A percentile compares a stretch with the other conserved stretches of the same genome.
phyloP scores from a whole-genome alignment of 2,797 vertebrate genomes.

The Tragelaphus eurycerus region DNA sequence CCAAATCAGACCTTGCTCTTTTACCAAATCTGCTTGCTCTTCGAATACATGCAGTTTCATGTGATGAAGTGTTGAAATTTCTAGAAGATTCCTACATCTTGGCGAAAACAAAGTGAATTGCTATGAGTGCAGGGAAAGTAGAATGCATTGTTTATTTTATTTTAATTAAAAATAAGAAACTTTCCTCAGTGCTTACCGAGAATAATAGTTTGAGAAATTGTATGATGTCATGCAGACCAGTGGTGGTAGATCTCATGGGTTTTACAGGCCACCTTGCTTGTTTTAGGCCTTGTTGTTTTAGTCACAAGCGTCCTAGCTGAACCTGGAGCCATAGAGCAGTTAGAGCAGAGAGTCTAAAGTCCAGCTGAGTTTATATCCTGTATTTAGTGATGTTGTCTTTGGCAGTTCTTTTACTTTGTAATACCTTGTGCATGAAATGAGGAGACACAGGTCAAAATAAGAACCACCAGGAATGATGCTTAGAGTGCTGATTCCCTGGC shows the following conservation, averaged over 20 bases:
- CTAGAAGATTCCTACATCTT: not conserved
- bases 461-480: not conserved
- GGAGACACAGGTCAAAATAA: not conserved
- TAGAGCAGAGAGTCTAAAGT: not conserved
- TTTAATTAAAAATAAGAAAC: not conserved
- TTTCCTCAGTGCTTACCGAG: not conserved
- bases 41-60: not conserved
- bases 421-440: not conserved
- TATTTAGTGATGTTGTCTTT: not conserved
- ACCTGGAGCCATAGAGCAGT: not conserved
- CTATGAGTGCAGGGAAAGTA: not conserved
- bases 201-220: not conserved
- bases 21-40: not conserved
- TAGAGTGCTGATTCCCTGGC: not conserved
- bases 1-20: not conserved
- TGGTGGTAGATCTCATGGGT: not conserved
- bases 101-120: not conserved
- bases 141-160: not conserved
- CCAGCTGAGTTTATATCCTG: not conserved
- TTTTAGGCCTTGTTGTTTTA: not conserved
- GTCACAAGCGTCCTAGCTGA: not conserved
- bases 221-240: not conserved
- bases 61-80: not conserved
- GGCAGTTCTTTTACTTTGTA: not conserved
- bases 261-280: not conserved